These are phyloP conservation scores for Bombus waltoni DNA, from an alignment of 1,140 invertebrate species.

Conservation along the genomic window DNA sequence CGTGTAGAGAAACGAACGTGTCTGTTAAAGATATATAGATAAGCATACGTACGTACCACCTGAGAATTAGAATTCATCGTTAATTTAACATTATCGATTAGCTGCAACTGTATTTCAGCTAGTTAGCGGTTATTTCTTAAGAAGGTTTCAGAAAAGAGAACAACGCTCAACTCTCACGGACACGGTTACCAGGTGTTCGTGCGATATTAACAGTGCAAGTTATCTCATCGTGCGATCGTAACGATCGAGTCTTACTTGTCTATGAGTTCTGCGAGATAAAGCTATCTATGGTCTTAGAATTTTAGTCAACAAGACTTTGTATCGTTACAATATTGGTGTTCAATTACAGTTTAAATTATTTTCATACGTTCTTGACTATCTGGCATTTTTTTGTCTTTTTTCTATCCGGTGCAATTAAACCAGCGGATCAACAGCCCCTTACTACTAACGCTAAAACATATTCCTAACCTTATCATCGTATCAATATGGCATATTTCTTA, in stretches of 20 bases:
- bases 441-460: background rate
- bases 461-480: background rate
- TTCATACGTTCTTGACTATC: slow-evolving; percentile 21
- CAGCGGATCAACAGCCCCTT: slow-evolving; percentile 10
- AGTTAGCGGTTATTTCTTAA: background rate
- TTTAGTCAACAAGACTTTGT: slow-evolving; percentile 42
- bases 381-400: background rate
- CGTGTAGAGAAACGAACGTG: background rate
- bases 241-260: slow-evolving; percentile 13
- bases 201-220: slow-evolving; percentile 24
- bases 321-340: slow-evolving; percentile 79
- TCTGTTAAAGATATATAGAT: background rate
- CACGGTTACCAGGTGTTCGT: slow-evolving; percentile 12
- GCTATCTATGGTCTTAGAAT: slow-evolving; percentile 18
- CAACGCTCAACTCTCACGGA: background rate
- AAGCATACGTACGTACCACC: background rate
- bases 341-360: slow-evolving; percentile 79
- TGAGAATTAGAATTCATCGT: background rate
- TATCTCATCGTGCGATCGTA: slow-evolving; percentile 13
- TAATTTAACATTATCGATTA: background rate
- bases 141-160: background rate
- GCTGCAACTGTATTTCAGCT: background rate
- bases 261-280: slow-evolving; percentile 14
- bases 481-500: background rate
- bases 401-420: background rate